Evolutionary conservation across 2,888 invertebrate species (phyloP).

Genomic region (Eupithecia inturbata): DNA sequence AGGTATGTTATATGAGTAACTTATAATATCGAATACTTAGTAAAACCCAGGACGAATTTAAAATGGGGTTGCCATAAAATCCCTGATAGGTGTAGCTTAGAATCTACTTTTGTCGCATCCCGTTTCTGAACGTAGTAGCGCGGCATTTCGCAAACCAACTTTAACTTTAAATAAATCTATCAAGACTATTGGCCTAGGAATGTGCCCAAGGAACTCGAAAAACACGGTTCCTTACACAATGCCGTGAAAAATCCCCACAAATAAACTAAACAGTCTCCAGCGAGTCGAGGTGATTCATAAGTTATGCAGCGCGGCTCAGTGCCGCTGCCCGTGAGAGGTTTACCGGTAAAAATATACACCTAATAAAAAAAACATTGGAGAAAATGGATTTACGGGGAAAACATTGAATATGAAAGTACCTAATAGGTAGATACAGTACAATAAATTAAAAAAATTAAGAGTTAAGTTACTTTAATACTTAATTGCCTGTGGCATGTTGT

Average conservation of each 20-base stretch:
- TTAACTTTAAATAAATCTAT: neutral
- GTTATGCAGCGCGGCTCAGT: slow-evolving; percentile 38
- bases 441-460: too few species aligned
- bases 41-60: too few species aligned
- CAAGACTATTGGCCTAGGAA: neutral
- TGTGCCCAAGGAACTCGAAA: slow-evolving; percentile 19
- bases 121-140: neutral
- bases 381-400: neutral
- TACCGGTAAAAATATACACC: slow-evolving; percentile 18
- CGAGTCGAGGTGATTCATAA: slow-evolving; percentile 43
- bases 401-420: neutral
- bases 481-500: too few species aligned
- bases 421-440: too few species aligned
- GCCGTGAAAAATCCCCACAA: slow-evolving; percentile 72
- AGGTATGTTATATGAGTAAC: too few species aligned
- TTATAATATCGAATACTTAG: too few species aligned
- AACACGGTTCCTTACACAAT: slow-evolving; percentile 54
- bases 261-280: slow-evolving; percentile 61
- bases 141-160: neutral
- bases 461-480: too few species aligned
- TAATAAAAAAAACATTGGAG: neutral
- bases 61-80: neutral
- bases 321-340: slow-evolving; percentile 24
- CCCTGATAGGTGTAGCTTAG: neutral
- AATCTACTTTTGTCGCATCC: neutral